Evolutionary conservation across 2,888 invertebrate species (phyloP), one percentile per base, ranked within the genome.

Genomic region (Lacanobia oleracea): DNA sequence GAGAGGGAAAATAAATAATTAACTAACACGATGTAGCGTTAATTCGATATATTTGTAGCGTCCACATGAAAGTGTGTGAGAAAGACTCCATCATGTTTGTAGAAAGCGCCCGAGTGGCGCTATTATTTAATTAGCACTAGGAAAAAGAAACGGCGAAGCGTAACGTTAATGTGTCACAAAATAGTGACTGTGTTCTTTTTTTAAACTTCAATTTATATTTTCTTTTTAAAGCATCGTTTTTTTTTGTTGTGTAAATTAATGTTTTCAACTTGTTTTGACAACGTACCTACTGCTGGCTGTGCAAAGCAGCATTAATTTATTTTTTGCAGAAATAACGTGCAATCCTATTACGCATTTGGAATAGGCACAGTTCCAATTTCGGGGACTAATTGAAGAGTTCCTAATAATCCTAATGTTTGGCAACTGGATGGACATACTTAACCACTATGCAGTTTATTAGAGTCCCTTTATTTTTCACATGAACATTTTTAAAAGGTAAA

Each of bases 81-180:
- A 65, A 69, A 72, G 68, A 72, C 72, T 85, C 76, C 76, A 78
- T 80, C 84, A 72, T 75, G 75, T 81, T 84, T 72, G 70, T 56
- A 75, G 73, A 27, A 50, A 81, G 73, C 59, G 61, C 67, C 16
- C 68, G 75, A 85, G 83, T 81, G 84, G 83, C 67, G 48, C 66
- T 82, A 14, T 82, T 75, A 87, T 86, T 83, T 78, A 79, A 87
- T 87, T 84, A 86, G 74, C 74, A 65, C 69, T 76, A 69, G 64
- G 43, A 64, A 62, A 60, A 69, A 61, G 56, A 79, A 77, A 72
- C 77, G 75, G 65, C 67, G 68, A 59, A 56, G 51, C 43, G 72
- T 64, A 71, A 59, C 56, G 48, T 75, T 68, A 76, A 65, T 74
- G 27, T 81, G 72, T 69, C 18, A 57, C 27, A 43, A 56, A 78